Base-by-base conservation (phyloP, 2,797 vertebrate genomes). In the Coregonus suidteri region DNA sequence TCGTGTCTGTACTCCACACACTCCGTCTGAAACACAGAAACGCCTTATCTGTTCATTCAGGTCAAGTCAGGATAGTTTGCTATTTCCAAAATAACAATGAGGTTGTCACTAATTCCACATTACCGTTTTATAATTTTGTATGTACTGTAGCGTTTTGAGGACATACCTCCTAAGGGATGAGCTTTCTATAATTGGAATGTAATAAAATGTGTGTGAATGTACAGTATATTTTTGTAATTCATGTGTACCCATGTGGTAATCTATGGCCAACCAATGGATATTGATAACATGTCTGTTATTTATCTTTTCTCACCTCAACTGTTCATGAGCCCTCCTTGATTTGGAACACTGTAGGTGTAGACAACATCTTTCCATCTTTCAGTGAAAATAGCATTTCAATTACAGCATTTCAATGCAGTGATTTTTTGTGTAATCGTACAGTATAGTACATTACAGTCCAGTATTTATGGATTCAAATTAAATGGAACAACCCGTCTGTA, bases 291-390 rank as follows among this genome's bases (percentile, higher is more conserved):
- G 11, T 20, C 7, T 6, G 1, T 71, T 20, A 13, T 51, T 11
- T 69, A 11, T 65, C 30, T n/a, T n/a, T 6, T 69, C 95, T 90
- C 86, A 98, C 97, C 87, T 98, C 97, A 81, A 96, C 96, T 73
- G 95, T 92, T 97, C 97, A 99, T 52, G 95, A 96, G 66, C 96
- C 96, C 1, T 88, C 67, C 20, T 92, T 88, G 80, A 96, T 94
- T 90, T 91, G 89, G 82, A 93, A 93, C 59, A 98, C 97, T 94
- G 88, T 98, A 98, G 1, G 97, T 99, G 91, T 96, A 98, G 90
- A 98, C 94, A 0, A 75, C 94, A 81, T 94, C 93, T 1, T 93
- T 85, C 86, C 83, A 93, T 90, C 97, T 73, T 15, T 52, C 14
- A 18, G 91, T 73, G 76, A 84, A 83, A 81, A 82, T 82, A 90